phyloP scores from a whole-genome alignment of 2,797 vertebrate species.

The Tachyglossus aculeatus region DNA sequence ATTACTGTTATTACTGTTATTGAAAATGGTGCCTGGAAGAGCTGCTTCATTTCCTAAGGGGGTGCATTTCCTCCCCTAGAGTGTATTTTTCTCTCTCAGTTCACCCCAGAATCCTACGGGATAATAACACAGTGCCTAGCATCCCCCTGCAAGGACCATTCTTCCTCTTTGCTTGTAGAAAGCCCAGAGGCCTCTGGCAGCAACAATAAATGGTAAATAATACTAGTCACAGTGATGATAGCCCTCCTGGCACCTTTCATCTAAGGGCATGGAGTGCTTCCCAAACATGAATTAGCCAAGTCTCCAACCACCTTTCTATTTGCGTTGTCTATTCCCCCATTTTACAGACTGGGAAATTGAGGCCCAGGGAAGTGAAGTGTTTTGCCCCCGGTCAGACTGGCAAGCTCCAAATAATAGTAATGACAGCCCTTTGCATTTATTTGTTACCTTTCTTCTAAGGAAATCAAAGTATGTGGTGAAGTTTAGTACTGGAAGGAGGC shows the following conservation, averaged over 20 bases:
- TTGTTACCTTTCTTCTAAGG: constrained; percentile 2
- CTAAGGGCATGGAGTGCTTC: constrained; percentile 42
- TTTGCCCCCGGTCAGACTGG: constrained; percentile 15
- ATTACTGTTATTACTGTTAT: too few relatives aligned
- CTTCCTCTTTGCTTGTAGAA: constrained; percentile 22
- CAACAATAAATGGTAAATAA: constrained; percentile 33
- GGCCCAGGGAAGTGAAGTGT: constrained; percentile 15
- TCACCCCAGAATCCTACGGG: constrained; percentile 17
- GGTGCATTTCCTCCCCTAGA: constrained; percentile 32
- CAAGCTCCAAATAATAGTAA: constrained; percentile 21
- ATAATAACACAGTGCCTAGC: constrained; percentile 32
- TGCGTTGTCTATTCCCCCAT: constrained; percentile 25
- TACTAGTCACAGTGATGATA: constrained; percentile 28
- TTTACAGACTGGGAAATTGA: constrained; percentile 43
- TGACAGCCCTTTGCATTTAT: constrained; percentile 1
- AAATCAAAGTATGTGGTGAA: neutral
- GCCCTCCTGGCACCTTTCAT: constrained; percentile 53
- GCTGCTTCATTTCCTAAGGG: constrained; percentile 22
- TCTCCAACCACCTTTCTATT: constrained; percentile 25
- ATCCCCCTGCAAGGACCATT: constrained; percentile 1
- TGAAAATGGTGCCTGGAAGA: constrained; percentile 26
- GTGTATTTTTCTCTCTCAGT: constrained; percentile 6
- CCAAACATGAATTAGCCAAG: constrained; percentile 59
- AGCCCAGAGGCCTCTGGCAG: constrained; percentile 5
- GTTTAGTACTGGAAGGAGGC: neutral